Evolutionary conservation across 2,797 vertebrate genomes (phyloP).

Genomic region (Lycodopsis pacificus): DNA sequence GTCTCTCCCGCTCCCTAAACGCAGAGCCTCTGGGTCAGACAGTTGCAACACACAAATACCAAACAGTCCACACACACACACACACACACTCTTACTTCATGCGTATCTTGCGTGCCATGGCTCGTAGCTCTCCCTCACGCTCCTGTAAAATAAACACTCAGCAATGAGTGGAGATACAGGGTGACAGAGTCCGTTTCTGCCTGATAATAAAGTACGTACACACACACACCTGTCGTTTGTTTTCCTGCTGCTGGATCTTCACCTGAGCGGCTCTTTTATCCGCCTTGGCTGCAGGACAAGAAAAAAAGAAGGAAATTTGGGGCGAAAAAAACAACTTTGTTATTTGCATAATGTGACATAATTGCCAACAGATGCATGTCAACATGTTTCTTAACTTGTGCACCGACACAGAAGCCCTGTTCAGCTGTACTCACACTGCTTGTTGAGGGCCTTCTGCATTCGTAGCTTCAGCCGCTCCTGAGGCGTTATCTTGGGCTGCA

Average conservation of each 20-base stretch:
- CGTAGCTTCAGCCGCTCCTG: constrained; percentile 93
- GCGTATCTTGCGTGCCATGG: constrained; percentile 96
- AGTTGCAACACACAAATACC: constrained; percentile 50
- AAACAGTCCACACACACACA: constrained; percentile 40
- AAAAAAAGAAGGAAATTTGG: background rate
- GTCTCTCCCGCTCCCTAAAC: constrained; percentile 90
- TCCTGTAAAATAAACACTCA: constrained; percentile 82
- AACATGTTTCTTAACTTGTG: background rate
- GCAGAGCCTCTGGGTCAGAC: constrained; percentile 57
- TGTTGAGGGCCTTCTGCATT: constrained; percentile 97
- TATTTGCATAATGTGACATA: constrained; percentile 9
- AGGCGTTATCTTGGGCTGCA: constrained; percentile 94
- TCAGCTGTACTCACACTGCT: constrained; percentile 87
- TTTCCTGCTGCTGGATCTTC: constrained; percentile 93
- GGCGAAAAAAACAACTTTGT: background rate
- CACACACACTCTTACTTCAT: constrained; percentile 91
- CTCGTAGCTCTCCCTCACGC: constrained; percentile 92
- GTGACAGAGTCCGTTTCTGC: background rate
- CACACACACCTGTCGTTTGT: constrained; percentile 89
- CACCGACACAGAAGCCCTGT: background rate
- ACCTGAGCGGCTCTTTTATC: constrained; percentile 95
- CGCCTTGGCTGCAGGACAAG: constrained; percentile 88
- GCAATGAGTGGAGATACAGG: constrained; percentile 17
- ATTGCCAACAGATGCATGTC: background rate
- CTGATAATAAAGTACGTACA: background rate